Evolutionary conservation across 2,113 vertebrate genomes (phyloP), one percentile per base, ranked within the genome.

Genomic region (Cavia porcellus): DNA sequence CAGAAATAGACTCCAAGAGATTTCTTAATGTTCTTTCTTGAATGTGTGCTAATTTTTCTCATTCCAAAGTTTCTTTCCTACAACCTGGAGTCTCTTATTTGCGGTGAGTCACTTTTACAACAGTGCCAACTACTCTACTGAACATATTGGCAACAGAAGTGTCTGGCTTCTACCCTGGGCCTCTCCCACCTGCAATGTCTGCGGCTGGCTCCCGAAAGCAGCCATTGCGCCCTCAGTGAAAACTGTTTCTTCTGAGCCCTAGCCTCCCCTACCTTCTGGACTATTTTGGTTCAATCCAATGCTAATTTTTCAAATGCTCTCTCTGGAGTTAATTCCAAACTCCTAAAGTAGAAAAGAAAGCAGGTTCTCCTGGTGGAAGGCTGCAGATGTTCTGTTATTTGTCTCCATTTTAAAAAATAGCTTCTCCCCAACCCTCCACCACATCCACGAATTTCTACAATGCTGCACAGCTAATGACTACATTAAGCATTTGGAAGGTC

Each of bases 401-500:
- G 47, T 96, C 89, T 96, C 83, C 2, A 0, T 83, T 97, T 89
- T 24, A 94, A 96, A 98, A 50, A 28, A 77, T 74, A 96, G 82
- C 66, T 86, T 96, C 92, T 96, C 77, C 20, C 70, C 59, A 94
- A 47, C 62, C n/a, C 74, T 74, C 57, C 83, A 68, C 64, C 75
- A 94, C 75, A 90, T 66, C 57, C 82, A 88, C 19, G 20, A 83
- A 95, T 96, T 94, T 95, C 94, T 95, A 96, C 94, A 74, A 57
- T 72, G 28, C 47, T 96, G 89, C 74, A 90, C 72, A 93, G 89
- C 86, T 96, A 97, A 94, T 94, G 93, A 89, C 94, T 83, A 87
- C 94, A 95, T 95, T 96, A 92, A 96, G 83, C 91, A 95, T 97
- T 96, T 96, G 79, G 79, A 97, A 96, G 64, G 17, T 93, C 90